Evolutionary conservation across 2,797 vertebrate species (phyloP).

Genomic region (Furcifer pardalis): DNA sequence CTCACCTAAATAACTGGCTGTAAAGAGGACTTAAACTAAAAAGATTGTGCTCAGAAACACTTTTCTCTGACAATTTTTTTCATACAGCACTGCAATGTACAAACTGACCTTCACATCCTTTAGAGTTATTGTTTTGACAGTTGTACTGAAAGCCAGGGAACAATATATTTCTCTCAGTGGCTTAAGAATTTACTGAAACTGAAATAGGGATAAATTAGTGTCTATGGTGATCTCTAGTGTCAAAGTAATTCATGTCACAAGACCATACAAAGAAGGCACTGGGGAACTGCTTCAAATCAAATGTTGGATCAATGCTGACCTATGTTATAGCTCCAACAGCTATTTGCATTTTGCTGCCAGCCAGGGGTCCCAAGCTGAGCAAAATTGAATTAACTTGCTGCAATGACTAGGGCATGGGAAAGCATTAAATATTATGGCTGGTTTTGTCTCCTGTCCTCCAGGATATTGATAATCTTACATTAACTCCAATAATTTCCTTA

Average conservation of each 20-base stretch:
- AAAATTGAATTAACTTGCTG: neutral
- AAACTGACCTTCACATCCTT: conserved; percentile 19
- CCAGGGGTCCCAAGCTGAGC: neutral
- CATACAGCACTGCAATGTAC: neutral
- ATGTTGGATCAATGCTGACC: neutral
- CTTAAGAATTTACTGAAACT: neutral
- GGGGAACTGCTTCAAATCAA: neutral
- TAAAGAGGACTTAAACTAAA: neutral
- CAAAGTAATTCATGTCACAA: neutral
- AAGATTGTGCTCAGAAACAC: neutral
- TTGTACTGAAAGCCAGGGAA: neutral
- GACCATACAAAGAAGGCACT: neutral
- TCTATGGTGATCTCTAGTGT: conserved; percentile 13
- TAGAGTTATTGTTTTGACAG: conserved; percentile 35
- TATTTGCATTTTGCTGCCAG: neutral
- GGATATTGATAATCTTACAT: neutral
- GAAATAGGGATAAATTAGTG: conserved; percentile 21
- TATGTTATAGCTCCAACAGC: fast-evolving
- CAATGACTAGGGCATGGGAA: neutral
- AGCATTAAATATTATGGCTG: neutral
- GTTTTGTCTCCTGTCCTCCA: conserved; percentile 20
- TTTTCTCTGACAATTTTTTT: neutral
- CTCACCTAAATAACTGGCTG: conserved; percentile 3
- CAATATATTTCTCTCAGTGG: conserved; percentile 34
- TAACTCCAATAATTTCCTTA: neutral